Conservation (phyloP, 2,797 vertebrate species). For the Dallia pectoralis region DNA sequence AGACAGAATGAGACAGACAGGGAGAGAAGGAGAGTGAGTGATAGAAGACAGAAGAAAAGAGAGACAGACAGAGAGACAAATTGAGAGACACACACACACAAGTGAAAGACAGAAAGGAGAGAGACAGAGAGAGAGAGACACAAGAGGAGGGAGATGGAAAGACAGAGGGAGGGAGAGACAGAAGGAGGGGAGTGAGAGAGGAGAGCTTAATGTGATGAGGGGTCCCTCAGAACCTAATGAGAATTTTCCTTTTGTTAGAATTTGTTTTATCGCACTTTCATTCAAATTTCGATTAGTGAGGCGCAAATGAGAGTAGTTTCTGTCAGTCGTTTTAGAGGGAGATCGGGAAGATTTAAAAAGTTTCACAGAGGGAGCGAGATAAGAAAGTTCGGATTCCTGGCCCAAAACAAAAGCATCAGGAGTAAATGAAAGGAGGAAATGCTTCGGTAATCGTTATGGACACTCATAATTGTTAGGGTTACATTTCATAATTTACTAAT, state of each 20-base stretch:
- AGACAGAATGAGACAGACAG: background rate
- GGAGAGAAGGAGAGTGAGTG: background rate
- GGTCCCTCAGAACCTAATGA: conserved; percentile 67
- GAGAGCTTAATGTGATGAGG: conserved; percentile 14
- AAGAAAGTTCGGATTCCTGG: conserved; percentile 69
- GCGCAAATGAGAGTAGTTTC: conserved; percentile 28
- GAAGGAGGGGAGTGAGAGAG: background rate
- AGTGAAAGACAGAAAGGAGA: background rate
- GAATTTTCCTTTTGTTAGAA: conserved; percentile 31
- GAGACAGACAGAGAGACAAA: background rate
- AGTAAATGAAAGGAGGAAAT: conserved; percentile 76
- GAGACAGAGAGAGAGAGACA: background rate
- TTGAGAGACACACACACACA: background rate
- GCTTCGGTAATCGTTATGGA: conserved; percentile 72
- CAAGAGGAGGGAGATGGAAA: background rate
- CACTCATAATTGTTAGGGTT: conserved; percentile 79
- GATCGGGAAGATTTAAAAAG: conserved; percentile 39
- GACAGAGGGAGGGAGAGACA: background rate
- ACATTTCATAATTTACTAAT: conserved; percentile 79
- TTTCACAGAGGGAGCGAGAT: conserved; percentile 44
- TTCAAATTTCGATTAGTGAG: conserved; percentile 49
- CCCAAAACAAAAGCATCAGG: conserved; percentile 65
- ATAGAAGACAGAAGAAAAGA: background rate
- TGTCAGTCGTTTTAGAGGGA: conserved; percentile 35
- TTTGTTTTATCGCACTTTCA: conserved; percentile 56